A percentile compares a stretch with the other conserved stretches of the same genome.
These are phyloP conservation scores for Muricea muricata DNA, from an alignment of 92 coral and sea anemone genomes.

Conservation along the genomic window DNA sequence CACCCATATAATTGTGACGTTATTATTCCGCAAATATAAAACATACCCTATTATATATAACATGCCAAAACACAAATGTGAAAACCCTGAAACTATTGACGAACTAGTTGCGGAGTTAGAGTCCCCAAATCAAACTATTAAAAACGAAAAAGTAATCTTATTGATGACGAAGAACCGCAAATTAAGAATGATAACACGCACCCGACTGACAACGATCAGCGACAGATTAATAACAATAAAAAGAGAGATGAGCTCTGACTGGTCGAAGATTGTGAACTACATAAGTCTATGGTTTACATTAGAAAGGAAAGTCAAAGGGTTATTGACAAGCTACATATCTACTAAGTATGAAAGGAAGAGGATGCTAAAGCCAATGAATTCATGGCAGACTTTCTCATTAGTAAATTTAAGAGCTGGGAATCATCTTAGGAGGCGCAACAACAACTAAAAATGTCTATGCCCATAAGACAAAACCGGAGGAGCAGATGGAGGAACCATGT, in stretches of 20 bases:
- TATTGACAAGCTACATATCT: neutral
- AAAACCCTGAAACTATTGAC: neutral
- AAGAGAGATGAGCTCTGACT: neutral
- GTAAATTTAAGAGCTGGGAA: neutral
- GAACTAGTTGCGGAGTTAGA: neutral
- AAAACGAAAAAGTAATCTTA: neutral
- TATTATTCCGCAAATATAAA: slow-evolving; percentile 8
- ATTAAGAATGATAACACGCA: no score
- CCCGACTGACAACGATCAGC: no score
- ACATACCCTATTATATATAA: neutral
- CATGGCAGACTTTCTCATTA: neutral
- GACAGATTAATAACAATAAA: no score
- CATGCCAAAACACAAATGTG: no score
- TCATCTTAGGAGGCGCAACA: neutral
- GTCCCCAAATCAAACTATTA: neutral
- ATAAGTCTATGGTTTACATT: neutral
- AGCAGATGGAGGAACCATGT: no score
- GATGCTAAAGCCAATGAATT: neutral
- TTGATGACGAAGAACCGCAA: no score
- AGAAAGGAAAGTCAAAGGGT: neutral
- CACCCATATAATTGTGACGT: slow-evolving; percentile 27
- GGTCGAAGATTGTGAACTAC: neutral
- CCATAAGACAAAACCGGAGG: neutral
- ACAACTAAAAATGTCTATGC: neutral
- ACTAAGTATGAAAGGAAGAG: neutral